phyloP scores from a whole-genome alignment of 2,888 invertebrate species.

The Lucinisca nassula region DNA sequence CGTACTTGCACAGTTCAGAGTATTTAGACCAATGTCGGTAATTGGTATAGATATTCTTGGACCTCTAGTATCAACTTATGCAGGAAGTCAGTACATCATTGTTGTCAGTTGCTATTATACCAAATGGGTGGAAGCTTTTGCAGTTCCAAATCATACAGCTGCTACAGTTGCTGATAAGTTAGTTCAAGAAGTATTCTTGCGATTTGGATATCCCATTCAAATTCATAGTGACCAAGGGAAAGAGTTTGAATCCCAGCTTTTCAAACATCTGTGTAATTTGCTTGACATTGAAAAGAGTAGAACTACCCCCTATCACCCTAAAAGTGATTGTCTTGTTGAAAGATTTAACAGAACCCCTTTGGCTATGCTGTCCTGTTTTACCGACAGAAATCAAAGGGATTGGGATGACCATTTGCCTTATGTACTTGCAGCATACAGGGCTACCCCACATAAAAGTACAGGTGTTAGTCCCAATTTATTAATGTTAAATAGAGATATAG shows the following conservation, averaged over 20 bases:
- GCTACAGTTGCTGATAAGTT: neutral
- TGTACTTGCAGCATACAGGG: slow-evolving; percentile 50
- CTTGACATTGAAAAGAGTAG: neutral
- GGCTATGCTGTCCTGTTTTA: neutral
- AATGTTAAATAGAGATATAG: slow-evolving; percentile 56
- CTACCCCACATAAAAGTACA: slow-evolving; percentile 45
- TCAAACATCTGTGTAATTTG: neutral
- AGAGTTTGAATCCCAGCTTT: neutral
- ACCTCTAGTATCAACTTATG: neutral
- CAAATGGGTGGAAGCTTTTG: slow-evolving; percentile 9
- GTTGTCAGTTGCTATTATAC: slow-evolving; percentile 1
- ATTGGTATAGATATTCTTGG: slow-evolving; percentile 7
- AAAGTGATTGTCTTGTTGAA: neutral
- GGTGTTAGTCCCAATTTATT: slow-evolving; percentile 42
- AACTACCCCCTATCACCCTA: neutral
- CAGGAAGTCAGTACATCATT: neutral
- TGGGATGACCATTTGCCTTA: slow-evolving; percentile 61
- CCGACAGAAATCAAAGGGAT: slow-evolving; percentile 30
- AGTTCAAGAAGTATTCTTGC: slow-evolving; percentile 1
- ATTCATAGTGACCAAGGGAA: slow-evolving; percentile 6
- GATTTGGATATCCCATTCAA: neutral
- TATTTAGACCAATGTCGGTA: neutral
- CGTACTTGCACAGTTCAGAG: neutral
- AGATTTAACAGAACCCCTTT: neutral
- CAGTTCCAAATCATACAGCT: neutral